Evolutionary conservation across 2,797 vertebrate species (phyloP), one percentile per base, ranked within the genome.

Genomic region (Danio jaintianensis): DNA sequence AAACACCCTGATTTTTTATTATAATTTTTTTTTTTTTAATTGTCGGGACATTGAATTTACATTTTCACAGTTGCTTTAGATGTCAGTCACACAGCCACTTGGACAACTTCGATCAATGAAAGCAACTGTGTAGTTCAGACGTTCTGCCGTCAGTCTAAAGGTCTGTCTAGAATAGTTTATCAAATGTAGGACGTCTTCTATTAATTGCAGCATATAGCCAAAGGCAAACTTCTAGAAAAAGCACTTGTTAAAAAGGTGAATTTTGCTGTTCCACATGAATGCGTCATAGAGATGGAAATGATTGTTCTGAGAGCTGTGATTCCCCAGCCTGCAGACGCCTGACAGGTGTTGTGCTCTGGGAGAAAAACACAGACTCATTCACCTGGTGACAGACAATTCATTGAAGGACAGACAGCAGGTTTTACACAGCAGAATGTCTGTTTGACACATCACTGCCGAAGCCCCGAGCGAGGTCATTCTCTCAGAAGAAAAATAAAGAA

Each of bases 391-490:
- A 82, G 62, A 75, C 53, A 47, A 78, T 81, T 82, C 69, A 78
- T 58, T 84, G 72, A 84, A 84, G 68, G 83, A 80, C 83, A 86
- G 79, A 81, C 75, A 67, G 78, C 36, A 59, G 29, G 79, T 85
- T 80, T 83, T 55, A 74, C 76, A 58, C 62, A 66, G 72, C 50
- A 40, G 67, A 76, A 79, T 7, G 70, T 79, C 78, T 64, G 75
- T 72, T 64, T 84, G 72, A 82, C 67, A 81, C 64, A 42, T 74
- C 15, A 38, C 16, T 50, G 10, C 69, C 71, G 53, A 29, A 80
- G 68, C 80, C 82, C 78, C 16, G 78, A 80, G 82, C 78, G 81
- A 84, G 80, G 77, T 52, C 83, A 82, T 66, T 78, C 58, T 84
- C 71, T 75, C 43, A 58, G 20, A 36, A 76, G 70, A 67, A 10